These are phyloP conservation scores for Scaptomyza graminum DNA, from an alignment of 1,140 invertebrate genomes.

Conservation along the genomic window DNA sequence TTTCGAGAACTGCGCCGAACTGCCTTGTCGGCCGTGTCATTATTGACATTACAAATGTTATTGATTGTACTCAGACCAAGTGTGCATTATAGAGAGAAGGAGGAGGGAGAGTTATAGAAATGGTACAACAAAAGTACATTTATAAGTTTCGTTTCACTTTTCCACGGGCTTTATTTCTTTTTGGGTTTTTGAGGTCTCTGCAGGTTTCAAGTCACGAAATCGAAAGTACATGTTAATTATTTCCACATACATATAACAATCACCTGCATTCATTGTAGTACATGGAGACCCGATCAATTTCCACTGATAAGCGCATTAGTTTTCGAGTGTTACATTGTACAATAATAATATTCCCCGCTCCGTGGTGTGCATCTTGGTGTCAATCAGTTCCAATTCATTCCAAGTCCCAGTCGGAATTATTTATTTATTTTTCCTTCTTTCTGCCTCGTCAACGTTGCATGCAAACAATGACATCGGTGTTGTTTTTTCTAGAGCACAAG, in stretches of 20 bases:
- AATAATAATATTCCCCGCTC: constrained; percentile 43
- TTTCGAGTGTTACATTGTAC: constrained; percentile 64
- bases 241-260: constrained; percentile 74
- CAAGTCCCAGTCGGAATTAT: constrained; percentile 26
- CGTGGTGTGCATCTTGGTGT: constrained; percentile 50
- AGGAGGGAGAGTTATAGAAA: too few species aligned
- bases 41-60: constrained; percentile 81
- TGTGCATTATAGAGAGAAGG: background rate
- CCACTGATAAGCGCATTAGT: constrained; percentile 73
- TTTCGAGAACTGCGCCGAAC: constrained; percentile 30
- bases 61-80: constrained; percentile 56
- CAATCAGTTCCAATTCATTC: constrained; percentile 66
- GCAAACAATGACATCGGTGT: constrained; percentile 55
- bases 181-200: constrained; percentile 13
- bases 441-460: constrained; percentile 70
- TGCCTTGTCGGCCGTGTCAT: constrained; percentile 59
- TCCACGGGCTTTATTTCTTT: constrained; percentile 35
- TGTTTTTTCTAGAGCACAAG: constrained; percentile 17
- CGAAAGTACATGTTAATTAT: constrained; percentile 81
- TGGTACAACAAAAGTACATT: background rate
- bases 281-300: constrained; percentile 60
- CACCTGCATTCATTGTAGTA: constrained; percentile 68
- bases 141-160: constrained; percentile 30
- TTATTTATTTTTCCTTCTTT: constrained; percentile 50
- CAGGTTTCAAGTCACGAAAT: constrained; percentile 58